Percentiles rank a stretch among this genome's conserved stretches.
Conservation (phyloP, 30 jellyfish, hydroid and myxozoan species). For the Aurelia sp. region DNA sequence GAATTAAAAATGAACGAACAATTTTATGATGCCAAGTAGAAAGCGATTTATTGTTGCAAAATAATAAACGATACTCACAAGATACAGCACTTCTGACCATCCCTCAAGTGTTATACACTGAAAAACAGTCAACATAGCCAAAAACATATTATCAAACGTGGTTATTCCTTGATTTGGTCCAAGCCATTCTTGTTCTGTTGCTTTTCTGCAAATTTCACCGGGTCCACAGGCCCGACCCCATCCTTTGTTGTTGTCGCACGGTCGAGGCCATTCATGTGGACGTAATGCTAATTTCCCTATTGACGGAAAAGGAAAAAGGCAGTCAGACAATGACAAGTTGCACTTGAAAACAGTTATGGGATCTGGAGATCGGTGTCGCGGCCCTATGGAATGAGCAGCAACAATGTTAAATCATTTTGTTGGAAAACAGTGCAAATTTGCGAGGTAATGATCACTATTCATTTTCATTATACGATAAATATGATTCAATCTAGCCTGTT, state of each 20-base stretch:
- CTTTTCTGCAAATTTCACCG: conserved; percentile 83
- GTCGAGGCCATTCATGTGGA: conserved; percentile 65
- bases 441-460: too few species aligned
- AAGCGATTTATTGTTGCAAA: neutral
- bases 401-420: too few species aligned
- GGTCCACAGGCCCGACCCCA: conserved; percentile 94
- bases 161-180: conserved; percentile 98
- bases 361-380: too few species aligned
- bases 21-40: too few species aligned
- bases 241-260: conserved; percentile 86
- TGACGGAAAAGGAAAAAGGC: neutral
- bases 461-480: too few species aligned
- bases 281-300: conserved; percentile 38
- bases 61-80: conserved; percentile 47
- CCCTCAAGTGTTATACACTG: conserved; percentile 98
- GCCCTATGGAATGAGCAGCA: too few species aligned
- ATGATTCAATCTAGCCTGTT: too few species aligned
- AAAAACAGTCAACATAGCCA: conserved; percentile 96
- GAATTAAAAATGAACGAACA: too few species aligned
- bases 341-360: too few species aligned
- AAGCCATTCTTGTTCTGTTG: conserved; percentile 80
- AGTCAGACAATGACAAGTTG: too few species aligned
- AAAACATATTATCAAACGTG: conserved; percentile 90
- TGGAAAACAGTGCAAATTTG: too few species aligned
- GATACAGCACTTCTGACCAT: conserved; percentile 93